Evolutionary conservation across 1,140 invertebrate species (phyloP).

Genomic region (Drosophila triauraria): DNA sequence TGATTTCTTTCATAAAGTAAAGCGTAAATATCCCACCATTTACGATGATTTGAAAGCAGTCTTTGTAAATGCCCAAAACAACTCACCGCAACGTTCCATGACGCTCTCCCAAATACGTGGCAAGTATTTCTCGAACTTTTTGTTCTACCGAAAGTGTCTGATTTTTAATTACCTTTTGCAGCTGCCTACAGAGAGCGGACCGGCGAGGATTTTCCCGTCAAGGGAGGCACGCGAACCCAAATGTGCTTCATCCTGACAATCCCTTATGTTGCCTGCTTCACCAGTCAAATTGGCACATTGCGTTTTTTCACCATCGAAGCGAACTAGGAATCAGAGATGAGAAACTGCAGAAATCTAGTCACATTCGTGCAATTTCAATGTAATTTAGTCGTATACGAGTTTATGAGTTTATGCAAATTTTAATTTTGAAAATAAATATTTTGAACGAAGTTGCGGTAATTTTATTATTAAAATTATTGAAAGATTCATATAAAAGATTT

Average conservation of each 20-base stretch:
- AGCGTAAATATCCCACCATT: constrained; percentile 38
- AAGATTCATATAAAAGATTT: too few relatives aligned
- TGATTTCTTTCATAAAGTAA: constrained; percentile 52
- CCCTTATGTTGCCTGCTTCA: constrained; percentile 52
- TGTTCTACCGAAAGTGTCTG: background rate
- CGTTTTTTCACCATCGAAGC: constrained; percentile 46
- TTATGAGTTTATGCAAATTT: background rate
- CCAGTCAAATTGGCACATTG: constrained; percentile 52
- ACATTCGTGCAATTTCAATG: constrained; percentile 31
- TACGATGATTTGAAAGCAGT: constrained; percentile 32
- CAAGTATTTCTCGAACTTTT: constrained; percentile 13
- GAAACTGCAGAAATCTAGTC: background rate
- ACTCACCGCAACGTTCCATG: constrained; percentile 42
- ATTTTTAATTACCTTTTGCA: constrained; percentile 23
- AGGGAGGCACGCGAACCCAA: constrained; percentile 52
- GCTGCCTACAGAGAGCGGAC: constrained; percentile 44
- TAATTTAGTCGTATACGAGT: background rate
- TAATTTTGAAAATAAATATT: background rate
- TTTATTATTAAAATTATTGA: background rate
- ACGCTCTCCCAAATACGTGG: constrained; percentile 63
- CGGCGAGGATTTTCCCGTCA: constrained; percentile 52
- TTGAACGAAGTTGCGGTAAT: background rate
- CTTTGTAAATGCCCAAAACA: constrained; percentile 32
- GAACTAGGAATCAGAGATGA: constrained; percentile 1
- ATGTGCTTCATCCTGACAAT: constrained; percentile 53